Percentiles rank a stretch among this genome's conserved stretches.
Conservation (phyloP, 2,113 vertebrate species). For the Cryptotis parvus region DNA sequence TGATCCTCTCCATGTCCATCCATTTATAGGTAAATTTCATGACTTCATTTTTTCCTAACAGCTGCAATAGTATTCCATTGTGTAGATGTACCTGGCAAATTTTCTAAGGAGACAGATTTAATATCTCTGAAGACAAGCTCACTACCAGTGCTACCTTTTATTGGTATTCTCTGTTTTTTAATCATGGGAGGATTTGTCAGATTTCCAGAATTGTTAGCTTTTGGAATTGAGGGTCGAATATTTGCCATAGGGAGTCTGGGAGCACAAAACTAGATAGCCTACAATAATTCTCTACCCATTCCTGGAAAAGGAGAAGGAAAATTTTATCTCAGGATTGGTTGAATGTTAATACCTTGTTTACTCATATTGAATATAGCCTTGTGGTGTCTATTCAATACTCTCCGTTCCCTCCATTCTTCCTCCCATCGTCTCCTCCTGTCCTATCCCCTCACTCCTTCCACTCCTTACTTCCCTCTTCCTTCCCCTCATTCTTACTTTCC, state of each 20-base stretch:
- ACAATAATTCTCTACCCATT: neutral
- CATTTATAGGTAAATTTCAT: no score
- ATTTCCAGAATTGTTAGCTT: neutral
- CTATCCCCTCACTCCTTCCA: neutral
- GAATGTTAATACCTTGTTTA: neutral
- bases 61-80: no score
- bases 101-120: conserved; percentile 1
- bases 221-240: conserved; percentile 2
- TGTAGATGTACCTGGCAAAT: no score
- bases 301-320: neutral
- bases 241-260: neutral
- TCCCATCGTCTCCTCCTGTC: no score
- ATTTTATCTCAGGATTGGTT: neutral
- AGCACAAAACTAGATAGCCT: neutral
- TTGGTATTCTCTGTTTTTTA: neutral
- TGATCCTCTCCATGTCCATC: no score
- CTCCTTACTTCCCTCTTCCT: neutral
- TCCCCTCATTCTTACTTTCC: no score
- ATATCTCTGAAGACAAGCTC: neutral
- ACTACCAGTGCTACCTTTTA: neutral
- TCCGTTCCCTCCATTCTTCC: no score
- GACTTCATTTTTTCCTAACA: no score
- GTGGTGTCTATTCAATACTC: neutral
- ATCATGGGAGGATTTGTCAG: neutral
- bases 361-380: neutral